Conservation (phyloP, 2,797 vertebrate species). For the Coregonus ussuriensis region DNA sequence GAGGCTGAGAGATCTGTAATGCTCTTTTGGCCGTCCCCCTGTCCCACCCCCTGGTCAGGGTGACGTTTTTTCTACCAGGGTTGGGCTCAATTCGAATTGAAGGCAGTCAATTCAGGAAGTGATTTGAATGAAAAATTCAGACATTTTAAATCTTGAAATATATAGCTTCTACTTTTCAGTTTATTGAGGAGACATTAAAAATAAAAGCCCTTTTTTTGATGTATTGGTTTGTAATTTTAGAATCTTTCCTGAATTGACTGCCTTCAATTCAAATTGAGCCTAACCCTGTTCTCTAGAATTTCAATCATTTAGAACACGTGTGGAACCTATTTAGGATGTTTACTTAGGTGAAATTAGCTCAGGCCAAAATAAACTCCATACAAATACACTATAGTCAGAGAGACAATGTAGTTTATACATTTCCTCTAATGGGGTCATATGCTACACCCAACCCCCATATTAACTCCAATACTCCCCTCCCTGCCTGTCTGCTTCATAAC, state of each 20-base stretch:
- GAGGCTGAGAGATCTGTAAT: neutral
- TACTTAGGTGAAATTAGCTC: neutral
- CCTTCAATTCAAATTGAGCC: too few species aligned
- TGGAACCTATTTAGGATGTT: neutral
- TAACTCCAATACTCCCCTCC: neutral
- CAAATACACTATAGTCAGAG: neutral
- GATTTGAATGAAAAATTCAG: too few species aligned
- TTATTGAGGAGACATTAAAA: too few species aligned
- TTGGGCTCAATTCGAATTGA: too few species aligned
- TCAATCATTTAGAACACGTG: neutral
- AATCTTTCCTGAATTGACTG: too few species aligned
- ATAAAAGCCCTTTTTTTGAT: too few species aligned
- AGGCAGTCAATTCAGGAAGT: too few species aligned
- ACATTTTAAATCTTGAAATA: too few species aligned
- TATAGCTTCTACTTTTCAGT: too few species aligned
- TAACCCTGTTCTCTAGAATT: neutral
- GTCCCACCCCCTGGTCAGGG: neutral
- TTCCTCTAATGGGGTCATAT: neutral
- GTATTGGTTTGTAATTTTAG: too few species aligned
- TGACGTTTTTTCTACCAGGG: too few species aligned
- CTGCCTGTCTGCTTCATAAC: slow-evolving; percentile 1
- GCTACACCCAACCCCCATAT: neutral
- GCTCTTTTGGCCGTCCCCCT: neutral
- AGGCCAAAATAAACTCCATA: neutral
- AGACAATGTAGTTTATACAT: neutral